Evolutionary conservation across 2,113 vertebrate species (phyloP), one percentile per base, ranked within the genome.

Genomic region (Bubo bubo): DNA sequence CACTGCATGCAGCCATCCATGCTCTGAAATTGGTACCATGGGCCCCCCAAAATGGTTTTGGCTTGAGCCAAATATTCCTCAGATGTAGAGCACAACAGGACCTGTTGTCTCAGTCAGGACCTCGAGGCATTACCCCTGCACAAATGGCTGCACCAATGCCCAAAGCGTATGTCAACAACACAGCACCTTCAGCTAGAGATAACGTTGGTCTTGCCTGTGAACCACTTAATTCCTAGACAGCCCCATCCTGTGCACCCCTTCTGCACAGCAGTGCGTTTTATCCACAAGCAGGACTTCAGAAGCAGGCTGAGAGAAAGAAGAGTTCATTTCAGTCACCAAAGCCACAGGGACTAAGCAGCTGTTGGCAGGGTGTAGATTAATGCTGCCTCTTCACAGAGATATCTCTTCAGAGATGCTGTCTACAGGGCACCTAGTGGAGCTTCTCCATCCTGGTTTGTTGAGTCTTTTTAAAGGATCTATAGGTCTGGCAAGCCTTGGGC

Each of bases 171-270:
- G 4, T 59, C 74, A 66, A 18, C 55, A 47, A 0, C 3, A 3
- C 64, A 39, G 32, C 58, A 53, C 49, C 63, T 81, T 58, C 26
- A 55, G 45, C 45, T 62, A 10, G 39, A 27, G 18, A 9, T 5
- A 53, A 20, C 0, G 0, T 10, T 39, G 17, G 32, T 22, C 71
- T 43, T 30, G 2, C 20, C 67, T 39, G 41, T 23, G 45, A 79
- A 49, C 20, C 23, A 4, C 26, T 49, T 6, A 15, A 12, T 35
- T 52, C 53, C 52, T 32, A 16, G 37, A 28, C 17, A 86, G 34
- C 15, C n/a, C 12, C 22, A 2, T 4, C 3, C 35, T 8, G 19
- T 8, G 8, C 76, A 35, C 5, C 18, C 13, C 15, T n/a, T 41
- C 30, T 75, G 35, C 67, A 76, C 12, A 35, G 32, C 59, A 18